A percentile compares a stretch with the other conserved stretches of the same genome.
Evolutionary conservation across 2,888 invertebrate genomes (phyloP).

Genomic region (Platycnemis pennipes): DNA sequence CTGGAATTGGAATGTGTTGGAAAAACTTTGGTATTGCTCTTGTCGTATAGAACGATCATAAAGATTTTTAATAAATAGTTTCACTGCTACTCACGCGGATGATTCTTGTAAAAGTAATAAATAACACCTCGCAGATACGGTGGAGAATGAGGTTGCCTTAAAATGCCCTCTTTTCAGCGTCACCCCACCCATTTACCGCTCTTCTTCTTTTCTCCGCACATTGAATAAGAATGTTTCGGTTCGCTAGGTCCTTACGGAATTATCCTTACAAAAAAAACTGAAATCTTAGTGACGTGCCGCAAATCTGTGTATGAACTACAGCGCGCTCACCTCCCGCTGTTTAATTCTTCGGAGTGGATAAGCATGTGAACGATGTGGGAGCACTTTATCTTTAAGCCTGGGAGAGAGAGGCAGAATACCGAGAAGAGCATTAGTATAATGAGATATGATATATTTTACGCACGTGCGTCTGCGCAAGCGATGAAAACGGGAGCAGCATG

Average conservation of each 20-base stretch:
- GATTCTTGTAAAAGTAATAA: no score
- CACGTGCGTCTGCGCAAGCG: not conserved
- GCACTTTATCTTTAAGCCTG: constrained; percentile 31
- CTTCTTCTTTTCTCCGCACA: not conserved
- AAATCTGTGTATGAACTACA: not conserved
- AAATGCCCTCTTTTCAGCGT: not conserved
- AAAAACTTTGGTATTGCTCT: no score
- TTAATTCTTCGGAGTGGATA: constrained; percentile 31
- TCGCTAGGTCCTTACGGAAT: not conserved
- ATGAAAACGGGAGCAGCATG: not conserved
- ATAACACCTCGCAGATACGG: no score
- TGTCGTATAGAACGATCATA: no score
- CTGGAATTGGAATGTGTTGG: no score
- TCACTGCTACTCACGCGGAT: no score
- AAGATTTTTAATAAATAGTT: no score
- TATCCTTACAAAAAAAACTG: not conserved
- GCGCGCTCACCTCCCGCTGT: not conserved
- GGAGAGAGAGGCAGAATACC: not conserved
- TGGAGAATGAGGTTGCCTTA: no score
- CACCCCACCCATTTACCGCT: not conserved
- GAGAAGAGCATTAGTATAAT: constrained; percentile 20
- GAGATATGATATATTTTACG: not conserved
- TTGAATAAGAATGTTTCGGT: not conserved
- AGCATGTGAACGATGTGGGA: constrained; percentile 10
- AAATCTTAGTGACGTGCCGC: not conserved